A percentile compares a stretch with the other conserved stretches of the same genome.
phyloP scores from a whole-genome alignment of 2,888 invertebrate species.

The Hyles lineata region DNA sequence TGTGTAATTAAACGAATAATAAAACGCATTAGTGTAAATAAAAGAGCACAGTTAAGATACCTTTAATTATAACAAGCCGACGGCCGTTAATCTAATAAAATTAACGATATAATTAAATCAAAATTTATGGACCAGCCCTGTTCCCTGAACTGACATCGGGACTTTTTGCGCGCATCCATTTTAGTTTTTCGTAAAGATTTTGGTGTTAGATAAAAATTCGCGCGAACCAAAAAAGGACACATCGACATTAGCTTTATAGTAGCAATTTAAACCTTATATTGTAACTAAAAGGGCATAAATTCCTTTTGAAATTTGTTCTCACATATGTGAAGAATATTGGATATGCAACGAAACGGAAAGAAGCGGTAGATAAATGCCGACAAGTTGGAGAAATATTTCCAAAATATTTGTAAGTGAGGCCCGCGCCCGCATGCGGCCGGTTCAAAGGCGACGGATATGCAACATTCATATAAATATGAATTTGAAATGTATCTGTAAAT shows the following conservation, averaged over 20 bases:
- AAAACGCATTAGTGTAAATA: slow-evolving; percentile 23
- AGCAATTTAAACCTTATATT: slow-evolving; percentile 34
- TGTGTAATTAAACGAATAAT: slow-evolving; percentile 23
- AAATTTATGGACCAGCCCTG: slow-evolving; percentile 68
- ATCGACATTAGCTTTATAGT: slow-evolving; percentile 30
- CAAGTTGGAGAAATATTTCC: slow-evolving; percentile 84
- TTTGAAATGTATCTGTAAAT: slow-evolving; percentile 24
- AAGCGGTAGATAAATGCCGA: slow-evolving; percentile 82
- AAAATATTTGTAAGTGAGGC: slow-evolving; percentile 81
- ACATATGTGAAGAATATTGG: slow-evolving; percentile 29
- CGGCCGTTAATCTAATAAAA: slow-evolving; percentile 38
- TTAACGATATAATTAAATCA: slow-evolving; percentile 54
- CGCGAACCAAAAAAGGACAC: slow-evolving; percentile 35
- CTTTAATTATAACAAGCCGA: slow-evolving; percentile 26
- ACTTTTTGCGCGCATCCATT: slow-evolving; percentile 79
- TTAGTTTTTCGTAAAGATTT: slow-evolving; percentile 81
- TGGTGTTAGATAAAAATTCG: slow-evolving; percentile 75
- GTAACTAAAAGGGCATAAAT: accelerated
- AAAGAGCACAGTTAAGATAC: slow-evolving; percentile 26
- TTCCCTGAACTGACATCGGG: slow-evolving; percentile 55
- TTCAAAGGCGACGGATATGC: slow-evolving; percentile 24
- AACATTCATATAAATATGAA: slow-evolving; percentile 27
- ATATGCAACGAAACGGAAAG: slow-evolving; percentile 81
- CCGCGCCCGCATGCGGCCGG: slow-evolving; percentile 60
- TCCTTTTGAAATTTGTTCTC: neutral